Evolutionary conservation across 1,140 invertebrate genomes (phyloP), one percentile per base, ranked within the genome.

Genomic region (Eurosta solidaginis): DNA sequence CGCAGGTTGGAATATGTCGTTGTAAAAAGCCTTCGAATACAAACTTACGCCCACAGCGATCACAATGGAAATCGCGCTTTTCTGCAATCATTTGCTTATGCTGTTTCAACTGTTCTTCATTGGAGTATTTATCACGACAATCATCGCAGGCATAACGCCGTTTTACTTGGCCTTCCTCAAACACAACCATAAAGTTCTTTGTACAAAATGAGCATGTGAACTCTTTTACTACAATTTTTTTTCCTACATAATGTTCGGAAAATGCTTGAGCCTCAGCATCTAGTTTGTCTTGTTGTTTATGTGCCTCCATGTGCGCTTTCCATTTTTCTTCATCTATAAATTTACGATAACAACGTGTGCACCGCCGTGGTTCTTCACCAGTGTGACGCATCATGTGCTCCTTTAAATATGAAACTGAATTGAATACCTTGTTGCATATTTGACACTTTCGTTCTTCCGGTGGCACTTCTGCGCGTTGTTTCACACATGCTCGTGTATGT

Each of bases 381-480:
- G 85, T 85, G 12, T 87, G 85, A 0, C 85, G 85, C 80, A 87
- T 79, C 81, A 87, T 84, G 17, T 87, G 85, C 80, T 87, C 85
- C 76, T 87, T 87, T 22, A 87, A 81, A 29, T 87, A 87, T n/a
- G 81, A 81, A 10, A 85, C 83, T 47, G 85, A 87, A 25, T 87
- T 87, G 77, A 87, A 87, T 17, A 87, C 74, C 49, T 85, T 85
- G 79, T 83, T 83, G 77, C 85, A 87, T 2, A 87, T 83, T 10
- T 84, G 81, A 76, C 85, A 87, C 25, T 86, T 87, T 47, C 85
- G 82, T 25, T 85, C 82, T 68, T 87, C 85, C 17, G 80, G 50
- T 0, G 84, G 82, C 1, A 84, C 79, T 44, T 85, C 85, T 50
- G 81, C 82, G 14, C 82, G 81, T 10, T 87, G 82, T 0, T 83